These are phyloP conservation scores for Clusia tigrina DNA, from an alignment of 2,888 invertebrate genomes.

Conservation along the genomic window DNA sequence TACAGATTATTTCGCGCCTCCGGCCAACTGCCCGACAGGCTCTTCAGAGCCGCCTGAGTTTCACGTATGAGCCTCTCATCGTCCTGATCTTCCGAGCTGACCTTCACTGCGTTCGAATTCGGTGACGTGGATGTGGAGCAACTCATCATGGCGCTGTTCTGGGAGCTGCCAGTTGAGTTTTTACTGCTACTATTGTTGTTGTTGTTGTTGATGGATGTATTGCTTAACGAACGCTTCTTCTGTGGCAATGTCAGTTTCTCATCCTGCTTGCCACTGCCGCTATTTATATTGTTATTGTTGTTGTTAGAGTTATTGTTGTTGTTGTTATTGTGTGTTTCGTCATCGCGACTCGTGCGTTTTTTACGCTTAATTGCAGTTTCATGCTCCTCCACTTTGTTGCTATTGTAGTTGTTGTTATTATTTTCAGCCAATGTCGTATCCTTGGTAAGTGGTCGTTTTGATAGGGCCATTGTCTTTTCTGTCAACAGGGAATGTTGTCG, in stretches of 20 bases:
- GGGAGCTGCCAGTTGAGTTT: constrained; percentile 29
- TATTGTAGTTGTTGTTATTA: constrained; percentile 49
- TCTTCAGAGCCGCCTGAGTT: constrained; percentile 86
- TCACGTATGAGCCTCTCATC: constrained; percentile 86
- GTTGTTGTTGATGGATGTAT: constrained; percentile 27
- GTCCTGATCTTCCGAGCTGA: constrained; percentile 68
- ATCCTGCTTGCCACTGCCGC: constrained; percentile 34
- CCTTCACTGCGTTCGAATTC: constrained; percentile 22
- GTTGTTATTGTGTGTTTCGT: constrained; percentile 48
- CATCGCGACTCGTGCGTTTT: constrained; percentile 62
- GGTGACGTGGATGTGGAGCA: constrained; percentile 4
- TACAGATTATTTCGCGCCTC: constrained; percentile 73
- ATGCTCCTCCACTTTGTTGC: constrained; percentile 51
- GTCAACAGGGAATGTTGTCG: neutral
- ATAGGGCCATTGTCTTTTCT: constrained; percentile 56
- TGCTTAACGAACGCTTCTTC: constrained; percentile 56
- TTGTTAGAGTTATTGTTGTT: too few species aligned
- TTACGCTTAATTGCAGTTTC: constrained; percentile 62
- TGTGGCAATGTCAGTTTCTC: constrained; percentile 56
- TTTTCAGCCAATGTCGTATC: constrained; percentile 59
- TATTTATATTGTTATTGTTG: constrained; percentile 40
- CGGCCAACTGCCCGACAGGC: constrained; percentile 86
- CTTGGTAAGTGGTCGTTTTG: constrained; percentile 63
- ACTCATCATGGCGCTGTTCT: constrained; percentile 18
- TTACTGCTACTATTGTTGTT: constrained; percentile 33